Conservation (phyloP, 2,113 vertebrate species). For the Gracilinanus agilis region DNA sequence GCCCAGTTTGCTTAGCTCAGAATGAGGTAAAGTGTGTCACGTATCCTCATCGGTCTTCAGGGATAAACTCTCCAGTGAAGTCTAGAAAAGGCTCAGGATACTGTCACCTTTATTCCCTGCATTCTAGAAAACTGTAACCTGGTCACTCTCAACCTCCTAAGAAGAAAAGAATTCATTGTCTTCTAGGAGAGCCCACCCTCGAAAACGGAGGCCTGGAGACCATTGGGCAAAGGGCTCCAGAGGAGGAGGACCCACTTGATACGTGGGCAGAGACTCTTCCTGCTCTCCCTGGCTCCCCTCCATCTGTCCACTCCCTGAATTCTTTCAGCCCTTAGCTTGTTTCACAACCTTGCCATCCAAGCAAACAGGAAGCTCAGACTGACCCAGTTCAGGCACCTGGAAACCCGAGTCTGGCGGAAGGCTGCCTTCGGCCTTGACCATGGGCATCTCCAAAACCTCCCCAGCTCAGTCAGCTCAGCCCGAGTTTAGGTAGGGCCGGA, state of each 20-base stretch:
- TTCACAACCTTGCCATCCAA: not conserved
- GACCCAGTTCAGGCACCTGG: not conserved
- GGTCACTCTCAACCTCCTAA: not conserved
- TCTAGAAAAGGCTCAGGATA: not conserved
- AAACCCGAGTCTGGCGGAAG: not conserved
- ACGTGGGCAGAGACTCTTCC: not conserved
- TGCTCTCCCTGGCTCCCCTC: not conserved
- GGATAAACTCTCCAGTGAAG: not conserved
- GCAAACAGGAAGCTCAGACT: not conserved
- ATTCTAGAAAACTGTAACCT: not conserved
- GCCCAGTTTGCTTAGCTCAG: not conserved
- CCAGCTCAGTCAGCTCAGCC: not conserved
- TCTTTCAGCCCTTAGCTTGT: not conserved
- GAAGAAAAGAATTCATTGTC: not conserved
- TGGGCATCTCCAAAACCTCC: not conserved
- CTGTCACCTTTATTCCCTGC: not conserved
- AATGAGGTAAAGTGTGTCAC: not conserved
- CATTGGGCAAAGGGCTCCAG: not conserved
- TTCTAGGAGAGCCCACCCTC: not conserved
- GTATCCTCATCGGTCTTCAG: not conserved
- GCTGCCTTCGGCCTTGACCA: not conserved
- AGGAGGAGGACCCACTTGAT: constrained; percentile 23
- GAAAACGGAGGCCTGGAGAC: not conserved
- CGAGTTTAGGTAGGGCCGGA: not conserved
- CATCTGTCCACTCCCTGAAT: not conserved